phyloP scores from a whole-genome alignment of 2,113 vertebrate genomes.

The Campylorhamphus procurvoides region DNA sequence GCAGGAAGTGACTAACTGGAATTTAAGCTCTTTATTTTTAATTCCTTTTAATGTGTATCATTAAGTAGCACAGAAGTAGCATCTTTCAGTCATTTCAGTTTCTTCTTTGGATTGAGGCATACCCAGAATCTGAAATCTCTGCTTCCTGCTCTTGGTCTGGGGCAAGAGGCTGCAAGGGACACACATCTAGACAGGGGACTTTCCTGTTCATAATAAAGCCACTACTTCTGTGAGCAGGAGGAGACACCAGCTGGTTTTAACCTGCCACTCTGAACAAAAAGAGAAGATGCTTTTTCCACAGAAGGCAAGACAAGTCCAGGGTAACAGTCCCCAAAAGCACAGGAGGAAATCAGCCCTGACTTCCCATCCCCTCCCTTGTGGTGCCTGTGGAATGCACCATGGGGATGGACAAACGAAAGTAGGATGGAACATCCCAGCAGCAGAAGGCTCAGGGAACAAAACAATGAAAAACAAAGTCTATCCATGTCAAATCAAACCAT shows the following conservation, averaged over 20 bases:
- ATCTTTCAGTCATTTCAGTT: neutral
- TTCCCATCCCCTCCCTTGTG: neutral
- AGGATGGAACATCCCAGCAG: neutral
- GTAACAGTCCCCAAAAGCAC: neutral
- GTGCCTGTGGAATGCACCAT: neutral
- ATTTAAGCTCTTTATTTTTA: neutral
- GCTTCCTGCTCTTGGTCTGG: neutral
- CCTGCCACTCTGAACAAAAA: neutral
- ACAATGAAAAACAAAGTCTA: rapidly evolving
- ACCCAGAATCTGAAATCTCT: neutral
- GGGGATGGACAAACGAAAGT: neutral
- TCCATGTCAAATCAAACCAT: neutral
- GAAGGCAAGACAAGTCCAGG: neutral
- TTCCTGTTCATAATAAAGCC: neutral
- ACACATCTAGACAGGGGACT: rapidly evolving
- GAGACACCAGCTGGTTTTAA: neutral
- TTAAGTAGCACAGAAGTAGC: neutral
- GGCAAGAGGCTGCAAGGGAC: neutral
- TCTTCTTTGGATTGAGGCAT: neutral
- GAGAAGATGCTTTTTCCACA: neutral
- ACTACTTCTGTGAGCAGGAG: neutral
- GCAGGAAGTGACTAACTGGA: neutral
- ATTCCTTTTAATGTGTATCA: neutral
- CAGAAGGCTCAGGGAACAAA: neutral
- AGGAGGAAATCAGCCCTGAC: neutral